Base-by-base conservation (phyloP, 2,888 invertebrate genomes). In the Nyleta sp. region DNA sequence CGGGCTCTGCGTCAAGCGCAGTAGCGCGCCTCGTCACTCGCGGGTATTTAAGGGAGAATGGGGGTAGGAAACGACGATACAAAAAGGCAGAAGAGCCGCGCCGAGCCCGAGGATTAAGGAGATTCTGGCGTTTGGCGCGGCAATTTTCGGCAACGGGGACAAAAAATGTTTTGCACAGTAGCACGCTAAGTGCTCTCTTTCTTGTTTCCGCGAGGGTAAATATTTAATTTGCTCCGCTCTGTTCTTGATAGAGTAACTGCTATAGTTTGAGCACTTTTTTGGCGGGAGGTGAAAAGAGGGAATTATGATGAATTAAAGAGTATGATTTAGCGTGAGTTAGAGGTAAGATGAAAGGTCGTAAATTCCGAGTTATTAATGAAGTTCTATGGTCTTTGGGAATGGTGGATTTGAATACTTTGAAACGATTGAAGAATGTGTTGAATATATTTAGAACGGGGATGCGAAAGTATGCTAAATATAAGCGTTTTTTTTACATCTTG, bases 1-100 rank as follows among this genome's bases (percentile, higher is more conserved):
- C 79, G 70, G 80, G 60, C 78, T 72, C 46, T 50, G 67, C 50
- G 75, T 77, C 73, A 73, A 60, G 62, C 60, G 18, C 52, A 55
- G 60, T 74, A 24, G 67, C 60, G 53, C 57, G 40, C 10, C 46
- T 70, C 50, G 75, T 76, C 64, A 70, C 50, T 70, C 53, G 62
- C 13, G 55, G 38, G 50, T 46, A 68, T 64, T 68, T 64, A 62
- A 70, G 50, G 46, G 70, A 38, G 40, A 62, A 68, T 40, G 55
- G 68, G 22, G 68, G 50, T 44, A 38, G 40, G 52, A 17, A 55
- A 40, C 31, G 57, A 44, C 50, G 18, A 42, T 46, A 53, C 28
- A 72, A 62, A 67, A 78, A 72, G 20, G 18, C 18, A 42, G 55
- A 60, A 50, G 57, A 65, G 46, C 38, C 3, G 20, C 31, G 24